Conservation (phyloP, 2,797 vertebrate species). For the Sebastes iracundus region DNA sequence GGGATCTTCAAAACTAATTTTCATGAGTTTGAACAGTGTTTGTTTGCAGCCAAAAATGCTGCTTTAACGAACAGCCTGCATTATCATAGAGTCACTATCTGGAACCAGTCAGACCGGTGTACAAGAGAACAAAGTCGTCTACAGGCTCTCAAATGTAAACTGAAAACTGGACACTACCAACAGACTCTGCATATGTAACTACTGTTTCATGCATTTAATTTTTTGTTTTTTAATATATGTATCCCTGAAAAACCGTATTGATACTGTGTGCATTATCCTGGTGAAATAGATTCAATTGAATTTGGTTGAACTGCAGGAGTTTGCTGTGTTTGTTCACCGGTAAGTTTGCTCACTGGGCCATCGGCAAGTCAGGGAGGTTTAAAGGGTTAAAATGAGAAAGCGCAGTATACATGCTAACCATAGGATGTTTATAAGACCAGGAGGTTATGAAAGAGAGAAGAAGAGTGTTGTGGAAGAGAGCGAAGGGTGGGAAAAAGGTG, state of each 20-base stretch:
- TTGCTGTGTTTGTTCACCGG: background rate
- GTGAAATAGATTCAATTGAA: background rate
- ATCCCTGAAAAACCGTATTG: background rate
- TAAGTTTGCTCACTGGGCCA: background rate
- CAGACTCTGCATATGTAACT: background rate
- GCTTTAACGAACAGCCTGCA: background rate
- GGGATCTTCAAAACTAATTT: background rate
- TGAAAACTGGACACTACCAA: background rate
- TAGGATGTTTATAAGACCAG: background rate
- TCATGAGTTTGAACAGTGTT: background rate
- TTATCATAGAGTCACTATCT: background rate
- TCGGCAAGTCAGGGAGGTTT: background rate
- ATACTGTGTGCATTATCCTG: background rate
- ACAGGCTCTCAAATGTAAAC: background rate
- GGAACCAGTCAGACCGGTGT: background rate
- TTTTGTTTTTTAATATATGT: background rate
- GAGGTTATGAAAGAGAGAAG: background rate
- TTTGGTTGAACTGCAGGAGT: background rate
- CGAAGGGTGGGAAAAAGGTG: constrained; percentile 21
- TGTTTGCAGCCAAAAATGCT: background rate
- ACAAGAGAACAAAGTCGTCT: background rate
- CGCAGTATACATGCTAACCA: background rate
- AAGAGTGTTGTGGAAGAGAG: background rate
- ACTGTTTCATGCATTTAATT: background rate
- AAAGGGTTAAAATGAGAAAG: background rate